A percentile compares a stretch with the other conserved stretches of the same genome.
Conservation (phyloP, 2,113 vertebrate species). For the Cygnus atratus region DNA sequence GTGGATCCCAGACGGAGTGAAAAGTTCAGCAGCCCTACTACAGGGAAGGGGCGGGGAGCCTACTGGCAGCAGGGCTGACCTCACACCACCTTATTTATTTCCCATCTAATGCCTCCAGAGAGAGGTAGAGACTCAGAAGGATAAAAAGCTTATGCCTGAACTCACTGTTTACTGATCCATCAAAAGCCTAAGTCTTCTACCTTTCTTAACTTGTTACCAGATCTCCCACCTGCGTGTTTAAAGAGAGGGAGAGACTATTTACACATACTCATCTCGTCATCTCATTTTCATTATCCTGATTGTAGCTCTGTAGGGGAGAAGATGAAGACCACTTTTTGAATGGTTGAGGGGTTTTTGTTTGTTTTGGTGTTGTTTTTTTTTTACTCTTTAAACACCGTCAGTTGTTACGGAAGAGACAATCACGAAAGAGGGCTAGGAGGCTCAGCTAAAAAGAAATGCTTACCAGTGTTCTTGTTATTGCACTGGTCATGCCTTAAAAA, state of each 20-base stretch:
- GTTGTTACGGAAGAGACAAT: background rate
- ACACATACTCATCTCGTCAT: background rate
- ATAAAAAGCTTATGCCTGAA: constrained; percentile 51
- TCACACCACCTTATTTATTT: constrained; percentile 20
- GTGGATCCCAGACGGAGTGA: background rate
- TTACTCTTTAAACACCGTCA: background rate
- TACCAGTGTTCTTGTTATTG: background rate
- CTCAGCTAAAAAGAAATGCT: constrained; percentile 2
- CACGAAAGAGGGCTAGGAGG: background rate
- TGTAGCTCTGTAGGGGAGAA: background rate
- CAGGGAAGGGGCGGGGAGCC: constrained; percentile 24
- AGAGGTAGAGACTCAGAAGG: constrained; percentile 27
- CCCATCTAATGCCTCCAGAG: constrained; percentile 38
- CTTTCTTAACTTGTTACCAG: background rate
- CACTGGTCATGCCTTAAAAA: background rate
- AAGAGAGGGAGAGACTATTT: background rate
- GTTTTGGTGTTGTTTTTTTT: background rate
- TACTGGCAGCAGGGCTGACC: background rate
- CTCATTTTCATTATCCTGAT: background rate
- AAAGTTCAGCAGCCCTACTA: constrained; percentile 6
- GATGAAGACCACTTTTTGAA: background rate
- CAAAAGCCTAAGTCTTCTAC: background rate
- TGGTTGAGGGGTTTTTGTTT: background rate
- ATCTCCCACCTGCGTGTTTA: background rate
- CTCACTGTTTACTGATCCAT: constrained; percentile 24